Evolutionary conservation across 2,113 vertebrate genomes (phyloP), one percentile per base, ranked within the genome.

Genomic region (Myotis lucifugus): DNA sequence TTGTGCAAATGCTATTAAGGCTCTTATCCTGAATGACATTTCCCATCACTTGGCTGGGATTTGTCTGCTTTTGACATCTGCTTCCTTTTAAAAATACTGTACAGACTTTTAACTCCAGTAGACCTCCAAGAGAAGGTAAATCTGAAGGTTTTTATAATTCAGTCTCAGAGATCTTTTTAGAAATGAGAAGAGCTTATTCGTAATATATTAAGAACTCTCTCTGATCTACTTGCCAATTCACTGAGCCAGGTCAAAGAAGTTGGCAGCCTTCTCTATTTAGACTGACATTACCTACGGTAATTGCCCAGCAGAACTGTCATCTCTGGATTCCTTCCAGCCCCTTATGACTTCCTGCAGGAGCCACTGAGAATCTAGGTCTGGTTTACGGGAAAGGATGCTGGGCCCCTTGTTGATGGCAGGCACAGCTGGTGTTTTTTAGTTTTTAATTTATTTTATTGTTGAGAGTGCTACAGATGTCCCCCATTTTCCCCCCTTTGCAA

Each of bases 1-100:
- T 13, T 52, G 85, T 69, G 54, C 59, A 93, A 73, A 89, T 59
- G 56, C 56, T 91, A 85, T 91, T 94, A 97, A 92, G 73, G 48
- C 56, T 92, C 85, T 96, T 93, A 94, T 50, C 48, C 37, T 88
- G 19, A 92, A 88, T 96, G 81, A 91, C 34, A 88, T 91, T 96
- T 96, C 86, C 90, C 61, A 73, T 92, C 76, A 88, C 72, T 95
- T 88, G 54, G 66, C 78, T 91, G 76, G n/a, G 46, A 92, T 95
- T 93, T 86, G 25, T 91, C 72, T 42, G 59, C 54, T 93, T 96
- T 42, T 96, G 59, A 90, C 85, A 90, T 32, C 69, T 82, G 52
- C 52, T 93, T 96, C 48, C 87, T 78, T 85, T 67, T 88, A 6
- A 82, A 96, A 84, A 94, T 54, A 29, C 2, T 37, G 40, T 19